Conservation (phyloP, 2,888 invertebrate species). For the Suillia variegata region DNA sequence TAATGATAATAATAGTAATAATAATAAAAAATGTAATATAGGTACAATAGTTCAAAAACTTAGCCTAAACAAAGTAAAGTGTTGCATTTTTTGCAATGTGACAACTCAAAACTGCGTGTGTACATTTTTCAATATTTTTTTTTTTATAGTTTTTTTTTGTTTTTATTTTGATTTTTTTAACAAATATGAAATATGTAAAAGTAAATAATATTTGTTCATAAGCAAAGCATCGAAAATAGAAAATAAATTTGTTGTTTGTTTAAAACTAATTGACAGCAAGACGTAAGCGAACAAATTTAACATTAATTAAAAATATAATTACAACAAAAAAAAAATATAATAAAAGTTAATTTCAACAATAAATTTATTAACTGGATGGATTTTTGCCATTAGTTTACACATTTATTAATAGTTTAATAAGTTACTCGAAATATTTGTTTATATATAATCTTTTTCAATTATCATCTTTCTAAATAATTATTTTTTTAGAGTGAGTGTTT, state of each 20-base stretch:
- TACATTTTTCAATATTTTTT: not conserved
- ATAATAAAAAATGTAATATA: slow-evolving; percentile 40
- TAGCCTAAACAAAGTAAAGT: not conserved
- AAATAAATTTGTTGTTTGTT: slow-evolving; percentile 27
- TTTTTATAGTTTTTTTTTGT: slow-evolving; percentile 7
- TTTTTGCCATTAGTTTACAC: slow-evolving; percentile 35
- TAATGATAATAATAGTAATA: not conserved
- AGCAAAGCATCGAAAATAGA: too few relatives aligned
- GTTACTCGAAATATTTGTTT: slow-evolving; percentile 24
- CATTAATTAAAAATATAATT: slow-evolving; percentile 35
- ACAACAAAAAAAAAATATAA: slow-evolving; percentile 36
- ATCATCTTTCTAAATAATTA: too few relatives aligned
- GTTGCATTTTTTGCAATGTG: slow-evolving; percentile 13
- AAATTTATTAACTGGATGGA: slow-evolving; percentile 43
- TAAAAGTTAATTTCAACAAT: slow-evolving; percentile 32
- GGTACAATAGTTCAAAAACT: slow-evolving; percentile 48
- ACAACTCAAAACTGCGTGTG: slow-evolving; percentile 27
- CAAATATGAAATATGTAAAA: slow-evolving; percentile 45
- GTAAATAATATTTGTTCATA: slow-evolving; percentile 27
- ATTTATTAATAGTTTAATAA: slow-evolving; percentile 28
- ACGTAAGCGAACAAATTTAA: not conserved
- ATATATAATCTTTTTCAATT: slow-evolving; percentile 11
- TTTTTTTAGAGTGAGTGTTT: too few relatives aligned
- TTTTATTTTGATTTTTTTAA: slow-evolving; percentile 18
- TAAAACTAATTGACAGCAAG: not conserved